phyloP scores from a whole-genome alignment of 2,113 vertebrate genomes.

The Riparia riparia region DNA sequence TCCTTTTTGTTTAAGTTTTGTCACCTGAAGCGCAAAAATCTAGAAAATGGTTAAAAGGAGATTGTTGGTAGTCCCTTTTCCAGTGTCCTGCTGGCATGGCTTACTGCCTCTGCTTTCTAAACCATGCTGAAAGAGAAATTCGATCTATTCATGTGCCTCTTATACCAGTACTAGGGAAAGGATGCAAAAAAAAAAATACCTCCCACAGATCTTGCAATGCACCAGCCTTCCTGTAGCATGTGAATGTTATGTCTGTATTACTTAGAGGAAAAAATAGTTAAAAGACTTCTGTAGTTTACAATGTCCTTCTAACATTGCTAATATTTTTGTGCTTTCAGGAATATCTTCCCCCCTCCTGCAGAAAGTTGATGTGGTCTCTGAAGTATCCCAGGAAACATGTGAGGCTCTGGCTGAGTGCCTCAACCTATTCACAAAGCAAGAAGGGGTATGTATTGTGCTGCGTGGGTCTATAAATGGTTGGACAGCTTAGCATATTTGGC shows the following conservation, averaged over 20 bases:
- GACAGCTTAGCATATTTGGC: background rate
- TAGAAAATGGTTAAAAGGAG: background rate
- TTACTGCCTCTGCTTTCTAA: background rate
- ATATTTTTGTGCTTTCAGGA: constrained; percentile 69
- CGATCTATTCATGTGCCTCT: background rate
- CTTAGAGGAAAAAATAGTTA: background rate
- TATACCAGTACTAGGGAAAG: background rate
- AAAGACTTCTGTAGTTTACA: background rate
- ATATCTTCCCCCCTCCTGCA: constrained; percentile 79
- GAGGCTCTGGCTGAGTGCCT: constrained; percentile 85
- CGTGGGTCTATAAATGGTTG: rapidly evolving
- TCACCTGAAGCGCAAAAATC: background rate
- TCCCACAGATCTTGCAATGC: background rate
- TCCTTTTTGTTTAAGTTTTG: background rate
- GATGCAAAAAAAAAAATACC: background rate
- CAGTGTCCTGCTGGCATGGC: background rate
- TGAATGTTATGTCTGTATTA: background rate
- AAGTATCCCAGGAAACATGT: constrained; percentile 86
- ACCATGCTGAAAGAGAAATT: background rate
- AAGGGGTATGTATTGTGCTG: constrained; percentile 84
- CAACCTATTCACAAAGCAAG: constrained; percentile 85
- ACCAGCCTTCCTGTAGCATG: background rate
- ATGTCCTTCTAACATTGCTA: background rate
- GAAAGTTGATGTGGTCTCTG: constrained; percentile 86
- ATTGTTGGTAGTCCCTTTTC: background rate